Conservation (phyloP, 1,140 invertebrate species). For the Pachypeltis micranthus region DNA sequence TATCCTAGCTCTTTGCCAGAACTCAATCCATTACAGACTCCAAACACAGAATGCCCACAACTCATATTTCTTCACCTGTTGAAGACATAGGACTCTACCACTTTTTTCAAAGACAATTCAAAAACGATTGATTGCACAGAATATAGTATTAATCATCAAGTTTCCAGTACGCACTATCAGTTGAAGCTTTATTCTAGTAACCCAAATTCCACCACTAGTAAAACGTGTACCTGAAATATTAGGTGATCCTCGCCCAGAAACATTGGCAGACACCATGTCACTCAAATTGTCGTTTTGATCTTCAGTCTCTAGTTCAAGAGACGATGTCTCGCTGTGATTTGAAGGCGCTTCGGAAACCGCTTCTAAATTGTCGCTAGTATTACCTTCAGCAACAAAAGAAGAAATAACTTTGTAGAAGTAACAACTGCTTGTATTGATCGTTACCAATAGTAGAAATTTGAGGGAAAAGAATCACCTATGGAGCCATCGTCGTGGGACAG, state of each 20-base stretch:
- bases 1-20: too few relatives aligned
- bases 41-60: too few relatives aligned
- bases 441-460: too few relatives aligned
- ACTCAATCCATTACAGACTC: too few relatives aligned
- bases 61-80: too few relatives aligned
- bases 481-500: slow-evolving; percentile 77
- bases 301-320: slow-evolving; percentile 69
- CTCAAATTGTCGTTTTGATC: slow-evolving; percentile 84
- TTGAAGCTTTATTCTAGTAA: background rate
- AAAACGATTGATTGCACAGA: too few relatives aligned
- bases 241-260: slow-evolving; percentile 74
- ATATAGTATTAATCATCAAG: too few relatives aligned
- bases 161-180: background rate
- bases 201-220: background rate
- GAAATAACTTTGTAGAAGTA: too few relatives aligned
- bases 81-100: too few relatives aligned
- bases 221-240: slow-evolving; percentile 65
- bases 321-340: slow-evolving; percentile 89
- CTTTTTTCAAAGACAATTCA: too few relatives aligned
- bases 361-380: slow-evolving; percentile 86
- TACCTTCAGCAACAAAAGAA: slow-evolving; percentile 39
- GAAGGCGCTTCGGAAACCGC: slow-evolving; percentile 88
- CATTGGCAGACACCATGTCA: slow-evolving; percentile 85
- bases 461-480: slow-evolving; percentile 37
- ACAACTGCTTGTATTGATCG: too few relatives aligned